phyloP scores from a whole-genome alignment of 23 tunicate genomes.

The Styela clava region DNA sequence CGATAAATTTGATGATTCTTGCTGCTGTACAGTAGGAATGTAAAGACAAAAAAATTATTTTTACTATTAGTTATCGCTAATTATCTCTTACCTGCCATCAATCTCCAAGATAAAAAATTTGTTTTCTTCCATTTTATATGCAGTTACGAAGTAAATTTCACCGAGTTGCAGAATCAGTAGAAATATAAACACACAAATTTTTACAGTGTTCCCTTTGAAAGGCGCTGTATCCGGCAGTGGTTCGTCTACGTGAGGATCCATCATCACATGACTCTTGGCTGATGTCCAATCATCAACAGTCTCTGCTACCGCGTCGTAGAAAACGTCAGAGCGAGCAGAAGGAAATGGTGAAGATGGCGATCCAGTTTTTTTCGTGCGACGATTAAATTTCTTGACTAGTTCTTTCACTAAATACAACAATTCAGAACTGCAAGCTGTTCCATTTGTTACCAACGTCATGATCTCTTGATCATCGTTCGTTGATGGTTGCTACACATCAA shows the following conservation, averaged over 20 bases:
- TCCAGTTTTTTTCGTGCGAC: neutral
- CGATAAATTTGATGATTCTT: no score
- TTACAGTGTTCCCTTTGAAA: slow-evolving; percentile 34
- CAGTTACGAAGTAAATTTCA: slow-evolving; percentile 32
- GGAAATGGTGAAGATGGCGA: neutral
- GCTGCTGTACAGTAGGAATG: no score
- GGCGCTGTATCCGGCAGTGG: slow-evolving; percentile 25
- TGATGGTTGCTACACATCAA: no score
- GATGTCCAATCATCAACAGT: neutral
- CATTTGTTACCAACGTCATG: no score
- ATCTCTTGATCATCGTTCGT: no score
- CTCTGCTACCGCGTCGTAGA: neutral
- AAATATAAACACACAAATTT: slow-evolving; percentile 29
- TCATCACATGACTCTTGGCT: neutral
- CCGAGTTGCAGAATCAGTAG: slow-evolving; percentile 35
- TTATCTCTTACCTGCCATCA: slow-evolving; percentile 1
- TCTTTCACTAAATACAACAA: neutral
- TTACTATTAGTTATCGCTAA: neutral
- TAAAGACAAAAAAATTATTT: neutral
- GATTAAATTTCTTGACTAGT: neutral
- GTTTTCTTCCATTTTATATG: slow-evolving; percentile 12
- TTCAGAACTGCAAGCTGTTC: no score
- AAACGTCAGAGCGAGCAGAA: slow-evolving; percentile 5
- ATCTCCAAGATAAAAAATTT: slow-evolving; percentile 1
- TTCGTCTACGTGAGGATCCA: slow-evolving; percentile 14